Base-by-base conservation (phyloP, 1,140 invertebrate genomes). In the Pinna nobilis region DNA sequence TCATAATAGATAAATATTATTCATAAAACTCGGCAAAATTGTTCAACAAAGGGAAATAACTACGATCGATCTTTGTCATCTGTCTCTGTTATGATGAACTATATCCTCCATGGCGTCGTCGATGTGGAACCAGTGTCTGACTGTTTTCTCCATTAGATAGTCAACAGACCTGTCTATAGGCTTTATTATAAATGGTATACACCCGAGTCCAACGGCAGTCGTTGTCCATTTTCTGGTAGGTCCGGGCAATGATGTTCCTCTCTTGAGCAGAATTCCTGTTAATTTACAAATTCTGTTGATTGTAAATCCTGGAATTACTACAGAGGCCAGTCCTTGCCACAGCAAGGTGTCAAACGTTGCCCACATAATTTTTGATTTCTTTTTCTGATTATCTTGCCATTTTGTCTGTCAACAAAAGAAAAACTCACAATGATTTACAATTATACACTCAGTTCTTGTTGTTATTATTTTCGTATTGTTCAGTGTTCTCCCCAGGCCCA, bases 321-420 rank as follows among this genome's bases (percentile, higher is more conserved):
- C 94, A 3, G 96, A 98, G 7, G 97, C 97, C 59, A 98, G 91
- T 57, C 94, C 93, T 88, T 99, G 97, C 97, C 97, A 98, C 3
- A 95, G 82, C 11, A 98, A 89, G 0, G 95, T 96, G 89, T 99
- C 97, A 0, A 91, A 90, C 5, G 94, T 93, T 37, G 93, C 92
- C n/a, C 82, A 81, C 0, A 64, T 66, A 6, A 88, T 75, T 65
- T 44, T 33, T 25, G 11, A 41, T 28, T 37, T 47, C 39, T 41
- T 63, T 35, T 59, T 76, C 23, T 77, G 70, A 41, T 79, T 70
- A 32, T 77, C 13, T 30, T 80, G 60, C 65, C 73, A 86, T 2
- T 60, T 55, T 67, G 82, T 82, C 85, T 87, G 74, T 44, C 81
- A 80, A 37, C 2, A 41, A 47, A 67, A 53, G 13, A 70, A 64